These are phyloP conservation scores for Cherax quadricarinatus DNA, from an alignment of 1,140 invertebrate genomes.

Conservation along the genomic window DNA sequence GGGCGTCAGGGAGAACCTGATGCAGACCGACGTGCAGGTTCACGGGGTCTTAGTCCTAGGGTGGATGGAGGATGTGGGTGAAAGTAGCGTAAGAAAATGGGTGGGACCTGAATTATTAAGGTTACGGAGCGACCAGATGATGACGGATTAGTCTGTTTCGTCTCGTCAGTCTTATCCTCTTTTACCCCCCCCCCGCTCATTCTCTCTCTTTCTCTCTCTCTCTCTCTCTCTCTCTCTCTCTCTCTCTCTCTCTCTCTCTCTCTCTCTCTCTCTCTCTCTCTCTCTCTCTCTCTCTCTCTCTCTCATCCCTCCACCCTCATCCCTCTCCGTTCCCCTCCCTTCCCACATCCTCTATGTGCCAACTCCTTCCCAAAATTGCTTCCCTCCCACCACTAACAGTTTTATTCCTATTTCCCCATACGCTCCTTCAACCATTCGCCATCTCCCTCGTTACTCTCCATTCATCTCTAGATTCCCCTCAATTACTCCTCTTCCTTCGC, in stretches of 20 bases:
- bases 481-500: too few species aligned
- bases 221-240: not conserved
- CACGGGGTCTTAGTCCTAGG: not conserved
- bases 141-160: slow-evolving; percentile 28
- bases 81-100: not conserved
- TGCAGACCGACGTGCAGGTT: too few species aligned
- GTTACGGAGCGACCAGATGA: slow-evolving; percentile 39
- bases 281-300: not conserved
- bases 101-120: slow-evolving; percentile 13
- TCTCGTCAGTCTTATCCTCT: not conserved
- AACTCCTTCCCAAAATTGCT: too few species aligned
- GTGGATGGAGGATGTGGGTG: not conserved
- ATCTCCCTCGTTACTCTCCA: too few species aligned
- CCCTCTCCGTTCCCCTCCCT: not conserved
- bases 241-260: not conserved
- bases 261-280: not conserved
- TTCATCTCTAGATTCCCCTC: too few species aligned
- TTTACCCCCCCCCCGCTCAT: not conserved
- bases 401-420: too few species aligned
- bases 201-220: not conserved
- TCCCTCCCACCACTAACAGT: too few species aligned
- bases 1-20: too few species aligned
- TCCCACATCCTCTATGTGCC: too few species aligned
- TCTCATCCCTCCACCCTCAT: not conserved
- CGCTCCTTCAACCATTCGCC: too few species aligned